Conservation (phyloP, 2,888 invertebrate genomes). For the Drosophila diplacantha region DNA sequence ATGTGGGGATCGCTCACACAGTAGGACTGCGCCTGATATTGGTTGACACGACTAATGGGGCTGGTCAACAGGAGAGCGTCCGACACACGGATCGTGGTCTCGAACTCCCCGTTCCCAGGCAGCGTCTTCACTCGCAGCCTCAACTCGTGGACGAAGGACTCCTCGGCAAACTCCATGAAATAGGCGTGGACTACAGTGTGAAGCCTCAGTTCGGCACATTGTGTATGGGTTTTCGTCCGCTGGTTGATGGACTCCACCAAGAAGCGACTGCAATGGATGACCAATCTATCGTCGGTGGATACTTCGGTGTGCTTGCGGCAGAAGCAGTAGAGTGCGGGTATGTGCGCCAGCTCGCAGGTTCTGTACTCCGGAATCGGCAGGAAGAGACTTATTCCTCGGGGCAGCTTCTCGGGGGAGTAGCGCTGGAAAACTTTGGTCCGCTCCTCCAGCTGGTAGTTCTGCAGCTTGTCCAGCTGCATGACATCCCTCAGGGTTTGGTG, state of each 20-base stretch:
- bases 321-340: slow-evolving; percentile 90
- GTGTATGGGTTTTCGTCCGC: neutral
- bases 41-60: slow-evolving; percentile 39
- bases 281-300: slow-evolving; percentile 6
- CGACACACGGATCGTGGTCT: slow-evolving; percentile 21
- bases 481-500: slow-evolving; percentile 87
- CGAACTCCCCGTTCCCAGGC: slow-evolving; percentile 29
- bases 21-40: slow-evolving; percentile 41
- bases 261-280: slow-evolving; percentile 40
- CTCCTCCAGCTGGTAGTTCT: slow-evolving; percentile 76
- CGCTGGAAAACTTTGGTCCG: slow-evolving; percentile 65
- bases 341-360: slow-evolving; percentile 85
- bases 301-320: slow-evolving; percentile 80
- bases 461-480: slow-evolving; percentile 78
- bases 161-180: slow-evolving; percentile 13
- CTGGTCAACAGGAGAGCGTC: slow-evolving; percentile 30
- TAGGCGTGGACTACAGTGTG: slow-evolving; percentile 23
- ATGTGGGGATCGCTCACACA: slow-evolving; percentile 48
- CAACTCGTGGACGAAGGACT: slow-evolving; percentile 19
- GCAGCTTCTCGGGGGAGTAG: slow-evolving; percentile 35
- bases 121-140: slow-evolving; percentile 16
- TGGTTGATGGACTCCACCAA: slow-evolving; percentile 44
- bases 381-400: slow-evolving; percentile 86
- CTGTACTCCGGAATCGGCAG: slow-evolving; percentile 83
- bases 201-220: slow-evolving; percentile 34